Base-by-base conservation (phyloP, 2,797 vertebrate species). In the Sebastes matsubarae region DNA sequence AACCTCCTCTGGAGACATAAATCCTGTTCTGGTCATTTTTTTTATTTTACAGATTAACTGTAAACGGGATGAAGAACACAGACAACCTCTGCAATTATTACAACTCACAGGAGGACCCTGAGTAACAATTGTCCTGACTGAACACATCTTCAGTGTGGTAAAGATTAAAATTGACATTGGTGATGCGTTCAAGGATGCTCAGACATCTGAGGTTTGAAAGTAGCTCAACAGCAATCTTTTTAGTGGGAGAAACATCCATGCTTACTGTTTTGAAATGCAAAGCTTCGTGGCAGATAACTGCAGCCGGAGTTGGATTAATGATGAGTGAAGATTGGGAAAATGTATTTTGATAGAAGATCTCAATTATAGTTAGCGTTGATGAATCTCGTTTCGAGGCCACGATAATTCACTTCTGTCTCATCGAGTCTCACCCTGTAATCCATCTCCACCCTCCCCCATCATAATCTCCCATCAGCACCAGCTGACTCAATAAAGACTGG, bases 361-460 rank as follows among this genome's bases (percentile, higher is more conserved):
- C 87, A 91, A 88, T 90, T 88, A 87, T 58, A 83, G 75, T 87
- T 87, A 83, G 74, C 73, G 66, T 75, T 89, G 88, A 91, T 84
- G 38, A 88, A 91, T 90, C 75, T 71, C 42, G 13, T 82, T 80
- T 71, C 24, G 16, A 65, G 54, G 80, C 66, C 55, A n/a, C n/a
- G 10, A 81, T 90, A 85, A 93, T 89, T 92, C 80, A 79, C 79
- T 77, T 77, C 82, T 83, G 82, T 86, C 83, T 85, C 68, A 72
- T 90, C 9, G 29, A 72, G 70, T 76, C 82, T 90, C 80, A 67
- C 66, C 36, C 72, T 30, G 54, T 67, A 80, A 91, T 93, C 86
- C 73, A 78, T 86, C 86, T 81, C 55, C 69, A 24, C 71, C 10
- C 18, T 82, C 72, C 74, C 63, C 64, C 78, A 79, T 77, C 73